Evolutionary conservation across 1,140 invertebrate genomes (phyloP), one percentile per base, ranked within the genome.

Genomic region (Hycleus cichorii): DNA sequence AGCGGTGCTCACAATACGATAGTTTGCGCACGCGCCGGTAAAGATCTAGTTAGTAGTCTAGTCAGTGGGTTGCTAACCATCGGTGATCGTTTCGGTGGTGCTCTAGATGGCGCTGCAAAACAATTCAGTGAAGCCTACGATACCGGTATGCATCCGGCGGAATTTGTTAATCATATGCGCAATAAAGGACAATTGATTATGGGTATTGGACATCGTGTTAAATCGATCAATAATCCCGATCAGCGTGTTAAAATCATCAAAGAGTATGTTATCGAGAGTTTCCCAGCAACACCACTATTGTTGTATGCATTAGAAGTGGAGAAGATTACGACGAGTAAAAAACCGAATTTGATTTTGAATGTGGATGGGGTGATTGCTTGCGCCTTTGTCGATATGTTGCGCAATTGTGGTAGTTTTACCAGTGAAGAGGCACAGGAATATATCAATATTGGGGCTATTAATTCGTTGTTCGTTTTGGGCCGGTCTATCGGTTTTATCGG

Each of bases 1-100:
- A 97, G 93, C 6, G 97, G 97, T 11, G 97, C 97, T 0, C 97
- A 99, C 74, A 99, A 99, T 74, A 99, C 97, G 10, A 99, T 99
- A 74, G 97, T 99, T 5, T 98, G 95, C 71, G 96, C 97, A 2
- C 77, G 97, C 60, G 97, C 97, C 46, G 97, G 97, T 12, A 99
- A 99, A 80, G 97, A 99, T 83, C 82, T 99, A 24, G 93, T 99
- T 45, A 99, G 96, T 2, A 96, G 92, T 25, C 75, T 95, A 1
- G 92, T 97, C 40, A 97, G 95, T 63, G 97, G 97, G 27, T 81
- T 99, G 10, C 79, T 99, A 3, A 99, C 97, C 6, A 99, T 99
- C 76, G 97, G 97, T 47, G 97, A 99, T 76, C 83, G 97, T 51
- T 99, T 99, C 78, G 97, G 97, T 49, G 97, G 97, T 39, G 97